Base-by-base conservation (phyloP, 2,113 vertebrate species). In the Pterophyllum scalare region DNA sequence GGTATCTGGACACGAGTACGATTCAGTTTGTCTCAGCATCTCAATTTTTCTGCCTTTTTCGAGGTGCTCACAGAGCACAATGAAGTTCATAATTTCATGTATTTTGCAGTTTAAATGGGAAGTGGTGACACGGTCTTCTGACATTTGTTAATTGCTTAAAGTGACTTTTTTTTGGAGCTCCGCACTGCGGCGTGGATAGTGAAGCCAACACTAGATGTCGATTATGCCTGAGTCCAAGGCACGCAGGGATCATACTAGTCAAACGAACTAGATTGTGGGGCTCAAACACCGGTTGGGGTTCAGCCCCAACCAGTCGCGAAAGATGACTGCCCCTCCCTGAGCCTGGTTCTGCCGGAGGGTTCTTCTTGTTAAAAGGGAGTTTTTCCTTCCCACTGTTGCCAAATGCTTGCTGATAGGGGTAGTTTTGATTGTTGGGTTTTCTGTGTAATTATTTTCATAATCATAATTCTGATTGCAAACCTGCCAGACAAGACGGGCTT, bases 221-320 rank as follows among this genome's bases (percentile, higher is more conserved):
- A 2, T 5, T 24, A 11, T 46, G 5, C 38, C 0, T 0, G 0
- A 26, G 0, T 67, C 64, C 40, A 46, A 46, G 17, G 24, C 43
- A 46, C 24, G 14, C 38, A 49, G 9, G 22, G 15, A 28, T 67
- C 6, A 49, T 7, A 6, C 15, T 49, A 49, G 46, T 17, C 40
- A 46, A 67, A 49, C 64, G 1, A 28, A 28, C 28, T 28, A 3
- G 28, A 28, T 4, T 28, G 3, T 28, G 28, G 28, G 28, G 28
- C 3, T 28, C 28, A 28, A 28, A 28, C 28, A 28, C 28, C 28
- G 1, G 28, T 3, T 28, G 28, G 28, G 28, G 28, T 28, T 28
- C 28, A 28, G 28, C 28, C 28, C 28, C 28, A 28, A 28, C 3
- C 28, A 28, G 5, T 28, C 4, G 28, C 4, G 3, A 4, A 3